Conservation (phyloP, 2,113 vertebrate species). For the Hypanus sabinus region DNA sequence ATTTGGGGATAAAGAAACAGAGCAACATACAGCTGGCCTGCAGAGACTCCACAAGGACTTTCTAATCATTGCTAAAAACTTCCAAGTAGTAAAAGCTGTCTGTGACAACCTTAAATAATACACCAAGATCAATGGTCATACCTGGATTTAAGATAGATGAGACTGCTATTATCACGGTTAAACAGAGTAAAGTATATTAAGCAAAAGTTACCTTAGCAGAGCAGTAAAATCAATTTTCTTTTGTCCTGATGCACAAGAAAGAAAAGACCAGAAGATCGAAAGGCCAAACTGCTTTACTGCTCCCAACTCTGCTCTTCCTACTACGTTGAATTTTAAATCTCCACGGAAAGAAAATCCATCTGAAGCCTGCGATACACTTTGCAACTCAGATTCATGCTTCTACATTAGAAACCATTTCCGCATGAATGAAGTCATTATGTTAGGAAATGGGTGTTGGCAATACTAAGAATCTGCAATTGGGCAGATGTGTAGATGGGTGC, state of each 20-base stretch:
- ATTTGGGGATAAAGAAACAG: background rate
- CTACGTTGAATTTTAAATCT: background rate
- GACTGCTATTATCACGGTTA: background rate
- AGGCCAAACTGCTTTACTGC: background rate
- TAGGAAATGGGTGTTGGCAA: constrained; percentile 27
- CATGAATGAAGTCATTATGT: constrained; percentile 23
- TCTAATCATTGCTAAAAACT: background rate
- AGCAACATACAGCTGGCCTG: background rate
- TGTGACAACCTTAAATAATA: background rate
- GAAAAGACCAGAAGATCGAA: background rate
- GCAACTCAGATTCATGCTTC: background rate
- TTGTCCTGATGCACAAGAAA: background rate
- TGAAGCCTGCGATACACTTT: background rate
- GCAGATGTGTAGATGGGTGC: background rate
- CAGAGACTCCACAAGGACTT: background rate
- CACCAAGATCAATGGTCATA: background rate
- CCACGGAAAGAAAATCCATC: background rate
- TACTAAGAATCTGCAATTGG: background rate
- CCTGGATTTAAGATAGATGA: background rate
- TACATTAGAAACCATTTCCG: background rate
- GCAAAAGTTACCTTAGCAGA: background rate
- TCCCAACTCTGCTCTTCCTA: background rate
- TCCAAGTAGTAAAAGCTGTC: background rate
- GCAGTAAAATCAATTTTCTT: background rate
- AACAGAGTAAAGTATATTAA: background rate